Evolutionary conservation across 2,888 invertebrate species (phyloP).

Genomic region (Thecophora atra): DNA sequence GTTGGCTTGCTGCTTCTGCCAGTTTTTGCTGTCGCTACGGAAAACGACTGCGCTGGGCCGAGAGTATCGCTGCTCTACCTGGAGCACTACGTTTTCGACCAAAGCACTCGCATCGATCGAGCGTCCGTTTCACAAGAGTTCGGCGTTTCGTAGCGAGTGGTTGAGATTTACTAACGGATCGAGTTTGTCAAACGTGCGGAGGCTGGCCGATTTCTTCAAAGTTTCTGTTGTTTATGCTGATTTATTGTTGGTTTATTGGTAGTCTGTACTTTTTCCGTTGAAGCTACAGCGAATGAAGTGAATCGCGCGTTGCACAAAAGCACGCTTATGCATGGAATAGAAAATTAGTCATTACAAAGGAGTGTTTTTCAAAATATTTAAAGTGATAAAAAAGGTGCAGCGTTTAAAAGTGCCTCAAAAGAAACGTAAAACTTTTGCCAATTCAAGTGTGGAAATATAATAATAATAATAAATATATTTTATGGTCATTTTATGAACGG

Average conservation of each 20-base stretch:
- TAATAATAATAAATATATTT: neutral
- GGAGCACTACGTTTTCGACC: slow-evolving; percentile 41
- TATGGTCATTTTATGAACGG: neutral
- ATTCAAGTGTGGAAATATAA: neutral
- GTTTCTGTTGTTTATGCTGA: slow-evolving; percentile 26
- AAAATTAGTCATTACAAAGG: slow-evolving; percentile 32
- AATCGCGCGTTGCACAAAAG: slow-evolving; percentile 13
- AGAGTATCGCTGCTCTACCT: slow-evolving; percentile 35
- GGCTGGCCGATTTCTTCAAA: slow-evolving; percentile 11
- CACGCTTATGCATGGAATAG: slow-evolving; percentile 15
- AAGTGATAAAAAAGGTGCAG: slow-evolving; percentile 20
- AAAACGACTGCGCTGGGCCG: slow-evolving; percentile 21
- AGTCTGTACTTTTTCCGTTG: slow-evolving; percentile 49
- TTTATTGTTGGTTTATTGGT: slow-evolving; percentile 45
- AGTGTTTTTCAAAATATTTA: slow-evolving; percentile 21
- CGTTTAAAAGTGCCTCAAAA: slow-evolving; percentile 22
- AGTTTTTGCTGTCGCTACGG: slow-evolving; percentile 14
- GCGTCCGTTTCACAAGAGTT: slow-evolving; percentile 54
- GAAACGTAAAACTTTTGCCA: neutral
- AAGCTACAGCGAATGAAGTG: slow-evolving; percentile 24
- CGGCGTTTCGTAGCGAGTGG: slow-evolving; percentile 64
- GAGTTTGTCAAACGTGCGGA: neutral
- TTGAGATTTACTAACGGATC: slow-evolving; percentile 61
- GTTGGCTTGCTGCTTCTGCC: slow-evolving; percentile 45
- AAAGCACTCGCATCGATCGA: slow-evolving; percentile 37